phyloP scores from a whole-genome alignment of 2,797 vertebrate species.

The Coluber constrictor region DNA sequence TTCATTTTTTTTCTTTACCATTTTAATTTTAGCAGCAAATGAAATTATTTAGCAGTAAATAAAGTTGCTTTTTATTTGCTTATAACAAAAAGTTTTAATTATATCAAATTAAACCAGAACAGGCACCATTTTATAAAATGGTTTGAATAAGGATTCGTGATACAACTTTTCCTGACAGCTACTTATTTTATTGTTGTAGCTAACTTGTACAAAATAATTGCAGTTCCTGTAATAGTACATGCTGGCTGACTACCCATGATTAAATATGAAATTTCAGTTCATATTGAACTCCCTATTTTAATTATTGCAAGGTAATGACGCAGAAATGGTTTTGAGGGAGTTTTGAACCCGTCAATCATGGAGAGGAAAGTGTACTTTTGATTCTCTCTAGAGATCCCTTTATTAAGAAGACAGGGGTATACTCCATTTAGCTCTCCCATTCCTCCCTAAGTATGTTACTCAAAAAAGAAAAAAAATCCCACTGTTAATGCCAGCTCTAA shows the following conservation, averaged over 20 bases:
- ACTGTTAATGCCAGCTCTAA: slow-evolving; percentile 55
- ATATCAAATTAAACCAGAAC: slow-evolving; percentile 26
- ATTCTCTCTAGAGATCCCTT: slow-evolving; percentile 56
- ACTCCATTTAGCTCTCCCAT: slow-evolving; percentile 64
- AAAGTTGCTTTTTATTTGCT: slow-evolving; percentile 34
- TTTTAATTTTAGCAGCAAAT: slow-evolving; percentile 18
- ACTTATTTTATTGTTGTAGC: slow-evolving; percentile 39
- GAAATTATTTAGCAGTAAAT: slow-evolving; percentile 14
- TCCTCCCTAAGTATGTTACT: slow-evolving; percentile 64
- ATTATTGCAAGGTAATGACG: slow-evolving; percentile 32
- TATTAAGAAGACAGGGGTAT: slow-evolving; percentile 65
- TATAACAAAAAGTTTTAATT: slow-evolving; percentile 20
- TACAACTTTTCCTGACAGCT: neutral
- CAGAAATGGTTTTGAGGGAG: slow-evolving; percentile 47
- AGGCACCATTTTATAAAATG: slow-evolving; percentile 47
- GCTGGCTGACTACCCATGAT: slow-evolving; percentile 50
- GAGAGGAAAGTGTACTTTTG: slow-evolving; percentile 39
- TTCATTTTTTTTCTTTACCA: neutral
- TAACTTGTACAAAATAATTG: slow-evolving; percentile 61
- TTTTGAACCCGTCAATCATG: slow-evolving; percentile 46
- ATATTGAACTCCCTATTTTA: slow-evolving; percentile 26
- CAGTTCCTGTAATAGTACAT: slow-evolving; percentile 58
- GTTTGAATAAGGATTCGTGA: neutral
- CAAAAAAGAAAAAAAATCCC: slow-evolving; percentile 16
- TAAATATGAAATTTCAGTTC: slow-evolving; percentile 54